Evolutionary conservation across 2,113 vertebrate genomes (phyloP), one percentile per base, ranked within the genome.

Genomic region (Merops nubicus): DNA sequence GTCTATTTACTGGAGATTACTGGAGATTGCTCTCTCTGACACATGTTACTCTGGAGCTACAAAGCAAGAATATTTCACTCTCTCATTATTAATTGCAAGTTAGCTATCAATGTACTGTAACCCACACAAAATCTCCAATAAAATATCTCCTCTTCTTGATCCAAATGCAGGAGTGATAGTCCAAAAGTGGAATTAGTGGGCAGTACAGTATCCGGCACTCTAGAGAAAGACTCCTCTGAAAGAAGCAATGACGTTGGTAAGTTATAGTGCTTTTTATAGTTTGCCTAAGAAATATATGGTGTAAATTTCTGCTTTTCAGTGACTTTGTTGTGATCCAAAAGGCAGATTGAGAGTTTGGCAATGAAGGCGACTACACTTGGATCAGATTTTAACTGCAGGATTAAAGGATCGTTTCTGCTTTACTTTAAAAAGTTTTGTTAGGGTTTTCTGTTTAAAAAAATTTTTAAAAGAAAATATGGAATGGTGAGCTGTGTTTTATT

Each of bases 211-310:
- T 89, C 98, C 25, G 51, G 98, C 92, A 97, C 98, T 86, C 98
- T 98, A 93, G 99, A 99, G 95, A 98, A 98, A 96, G 98, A 99
- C 93, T 97, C 98, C 93, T 98, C 98, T 83, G 99, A 99, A 96
- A 99, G 98, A 98, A 98, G 98, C 98, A 98, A 98, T 98, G 99
- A 99, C 97, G 96, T 99, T 8, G 99, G 99, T 99, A 98, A 99
- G 99, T 98, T 97, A 78, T 6, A 75, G 64, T 60, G 42, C 69
- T 86, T 67, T 96, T 93, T 85, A 75, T 64, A 76, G 15, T 82
- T 94, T 95, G 40, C 85, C 42, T 97, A 63, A 76, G 64, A 88
- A 75, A 87, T 69, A 85, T 87, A 56, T 77, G 42, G 21, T 70
- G 15, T 48, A 60, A 86, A 68, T 82, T 81, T 93, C 65, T 76